A percentile compares a stretch with the other conserved stretches of the same genome.
Conservation (phyloP, 2,888 invertebrate species). For the Dermolepida albohirtum region DNA sequence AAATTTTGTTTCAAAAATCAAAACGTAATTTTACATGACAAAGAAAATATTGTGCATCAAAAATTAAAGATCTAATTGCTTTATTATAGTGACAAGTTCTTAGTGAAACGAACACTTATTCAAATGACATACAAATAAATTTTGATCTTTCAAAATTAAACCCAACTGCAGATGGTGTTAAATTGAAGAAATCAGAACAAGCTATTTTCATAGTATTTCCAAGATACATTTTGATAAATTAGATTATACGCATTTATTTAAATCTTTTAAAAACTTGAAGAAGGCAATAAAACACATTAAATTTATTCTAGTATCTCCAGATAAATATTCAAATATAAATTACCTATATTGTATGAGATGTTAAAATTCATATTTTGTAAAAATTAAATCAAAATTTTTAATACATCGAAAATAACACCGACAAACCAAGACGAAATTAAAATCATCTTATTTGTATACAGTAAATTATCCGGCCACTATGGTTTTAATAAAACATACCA, state of each 20-base stretch:
- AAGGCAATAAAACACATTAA: conserved; percentile 20
- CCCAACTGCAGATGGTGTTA: conserved; percentile 34
- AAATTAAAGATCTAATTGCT: conserved; percentile 40
- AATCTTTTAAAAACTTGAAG: conserved; percentile 38
- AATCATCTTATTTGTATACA: conserved; percentile 10
- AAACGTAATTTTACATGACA: conserved; percentile 29
- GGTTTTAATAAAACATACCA: conserved; percentile 47
- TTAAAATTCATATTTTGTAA: conserved; percentile 42
- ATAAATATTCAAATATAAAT: conserved; percentile 33
- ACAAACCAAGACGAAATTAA: conserved; percentile 31
- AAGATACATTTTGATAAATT: conserved; percentile 43
- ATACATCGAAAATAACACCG: not conserved
- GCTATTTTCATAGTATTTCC: conserved; percentile 34
- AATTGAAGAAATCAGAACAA: conserved; percentile 40
- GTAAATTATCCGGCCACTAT: conserved; percentile 43
- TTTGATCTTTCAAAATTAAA: too few relatives aligned
- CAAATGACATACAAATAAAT: conserved; percentile 23
- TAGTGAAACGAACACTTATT: conserved; percentile 42
- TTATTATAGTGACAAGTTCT: conserved; percentile 44
- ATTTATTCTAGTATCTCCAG: conserved; percentile 40
- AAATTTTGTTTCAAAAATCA: conserved; percentile 37
- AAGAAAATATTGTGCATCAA: conserved; percentile 34
- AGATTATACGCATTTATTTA: conserved; percentile 41
- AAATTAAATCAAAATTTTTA: conserved; percentile 40
- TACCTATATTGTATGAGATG: conserved; percentile 37